Conservation (phyloP, 2,113 vertebrate genomes). For the Eupsittula cactorum region DNA sequence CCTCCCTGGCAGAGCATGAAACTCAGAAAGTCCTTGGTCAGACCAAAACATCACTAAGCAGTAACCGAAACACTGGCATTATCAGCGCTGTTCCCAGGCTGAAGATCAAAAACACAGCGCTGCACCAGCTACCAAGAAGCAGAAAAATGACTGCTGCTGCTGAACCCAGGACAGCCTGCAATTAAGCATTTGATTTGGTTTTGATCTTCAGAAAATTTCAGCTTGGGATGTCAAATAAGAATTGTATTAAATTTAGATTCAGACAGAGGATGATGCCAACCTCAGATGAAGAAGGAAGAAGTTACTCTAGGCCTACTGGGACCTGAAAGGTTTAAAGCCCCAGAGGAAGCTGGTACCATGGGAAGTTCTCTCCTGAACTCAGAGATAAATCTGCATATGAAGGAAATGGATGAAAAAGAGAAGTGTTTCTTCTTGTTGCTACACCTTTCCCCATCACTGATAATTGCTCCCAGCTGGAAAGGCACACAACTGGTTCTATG, state of each 20-base stretch:
- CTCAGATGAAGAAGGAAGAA: not conserved
- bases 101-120: no score
- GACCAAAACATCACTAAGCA: no score
- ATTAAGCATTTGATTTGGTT: conserved; percentile 20
- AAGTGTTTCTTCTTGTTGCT: not conserved
- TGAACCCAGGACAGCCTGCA: not conserved
- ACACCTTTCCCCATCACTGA: not conserved
- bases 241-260: not conserved
- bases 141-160: no score
- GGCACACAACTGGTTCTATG: not conserved
- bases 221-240: not conserved
- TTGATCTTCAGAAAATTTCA: conserved; percentile 19
- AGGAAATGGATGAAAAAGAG: not conserved
- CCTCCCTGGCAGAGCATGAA: no score
- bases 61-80: no score
- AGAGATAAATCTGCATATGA: not conserved
- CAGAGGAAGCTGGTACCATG: not conserved
- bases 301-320: not conserved
- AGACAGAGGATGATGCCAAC: not conserved
- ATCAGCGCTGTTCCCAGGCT: no score
- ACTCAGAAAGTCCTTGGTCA: no score
- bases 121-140: no score
- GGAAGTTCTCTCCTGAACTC: not conserved
- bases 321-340: not conserved
- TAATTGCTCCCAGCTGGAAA: not conserved